Evolutionary conservation across 2,113 vertebrate genomes (phyloP).

Genomic region (Pollachius pollachius): DNA sequence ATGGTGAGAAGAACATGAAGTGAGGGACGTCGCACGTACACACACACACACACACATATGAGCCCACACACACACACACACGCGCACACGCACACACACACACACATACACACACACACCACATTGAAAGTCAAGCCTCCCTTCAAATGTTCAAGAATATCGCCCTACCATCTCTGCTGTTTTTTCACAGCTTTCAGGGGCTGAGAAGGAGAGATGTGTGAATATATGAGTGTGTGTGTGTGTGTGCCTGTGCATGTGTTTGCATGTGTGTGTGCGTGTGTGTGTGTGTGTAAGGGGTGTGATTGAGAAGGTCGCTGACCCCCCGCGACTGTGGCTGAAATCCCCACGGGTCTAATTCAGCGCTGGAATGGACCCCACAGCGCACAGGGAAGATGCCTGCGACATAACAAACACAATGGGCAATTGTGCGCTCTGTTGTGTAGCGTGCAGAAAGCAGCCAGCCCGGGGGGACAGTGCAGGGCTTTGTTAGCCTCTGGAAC

Average conservation of each 20-base stretch:
- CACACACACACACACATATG: slow-evolving; percentile 14
- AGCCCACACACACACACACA: slow-evolving; percentile 19
- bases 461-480: slow-evolving; percentile 70
- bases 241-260: too few relatives aligned
- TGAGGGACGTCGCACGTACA: slow-evolving; percentile 10
- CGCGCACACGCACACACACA: slow-evolving; percentile 23
- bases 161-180: too few relatives aligned
- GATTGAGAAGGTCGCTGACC: slow-evolving; percentile 66
- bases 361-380: slow-evolving; percentile 74
- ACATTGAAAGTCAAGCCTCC: too few relatives aligned
- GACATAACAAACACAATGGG: slow-evolving; percentile 76
- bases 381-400: slow-evolving; percentile 76
- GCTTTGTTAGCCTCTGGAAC: slow-evolving; percentile 57
- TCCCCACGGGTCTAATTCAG: slow-evolving; percentile 77
- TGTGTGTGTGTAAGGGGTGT: slow-evolving; percentile 41
- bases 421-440: slow-evolving; percentile 74
- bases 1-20: slow-evolving; percentile 59
- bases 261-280: not conserved
- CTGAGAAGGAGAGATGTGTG: too few relatives aligned
- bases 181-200: too few relatives aligned
- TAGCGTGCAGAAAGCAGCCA: slow-evolving; percentile 61
- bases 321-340: slow-evolving; percentile 74
- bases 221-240: too few relatives aligned
- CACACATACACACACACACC: too few relatives aligned
- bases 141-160: too few relatives aligned